Evolutionary conservation across 1,140 invertebrate species (phyloP).

Genomic region (Dendroctonus valens): DNA sequence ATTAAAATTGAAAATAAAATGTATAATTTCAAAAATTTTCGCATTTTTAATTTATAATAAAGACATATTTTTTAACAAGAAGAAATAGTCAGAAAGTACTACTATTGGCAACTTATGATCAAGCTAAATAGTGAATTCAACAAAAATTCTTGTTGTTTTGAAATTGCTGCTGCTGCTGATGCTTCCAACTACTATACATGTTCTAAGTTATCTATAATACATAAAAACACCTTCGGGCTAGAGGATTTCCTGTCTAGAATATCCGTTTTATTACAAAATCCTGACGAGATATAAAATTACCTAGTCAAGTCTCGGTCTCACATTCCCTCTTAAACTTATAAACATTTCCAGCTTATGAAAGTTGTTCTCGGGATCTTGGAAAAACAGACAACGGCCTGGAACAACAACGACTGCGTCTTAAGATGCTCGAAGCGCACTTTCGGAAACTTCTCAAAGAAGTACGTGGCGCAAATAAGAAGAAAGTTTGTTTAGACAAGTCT

Average conservation of each 20-base stretch:
- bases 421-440: constrained; percentile 18
- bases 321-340: constrained; percentile 24
- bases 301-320: constrained; percentile 22
- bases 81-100: too few species aligned
- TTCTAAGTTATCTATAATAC: background rate
- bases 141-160: too few species aligned
- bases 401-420: constrained; percentile 20
- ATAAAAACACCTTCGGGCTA: constrained; percentile 2
- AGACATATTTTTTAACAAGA: too few species aligned
- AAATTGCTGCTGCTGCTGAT: too few species aligned
- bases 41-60: too few species aligned
- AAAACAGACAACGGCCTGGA: constrained; percentile 25
- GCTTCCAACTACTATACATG: too few species aligned
- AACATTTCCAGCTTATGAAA: constrained; percentile 29
- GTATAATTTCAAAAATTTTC: too few species aligned
- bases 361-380: constrained; percentile 15
- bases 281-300: constrained; percentile 16
- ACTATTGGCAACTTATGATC: too few species aligned
- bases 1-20: too few species aligned
- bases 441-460: constrained; percentile 23
- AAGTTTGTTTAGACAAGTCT: constrained; percentile 25
- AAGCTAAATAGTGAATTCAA: too few species aligned
- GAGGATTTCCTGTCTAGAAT: background rate
- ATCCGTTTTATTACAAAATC: constrained; percentile 23
- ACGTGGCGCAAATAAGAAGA: constrained; percentile 25